These are phyloP conservation scores for Coenobita brevimanus DNA, from an alignment of 1,140 invertebrate genomes.

Conservation along the genomic window DNA sequence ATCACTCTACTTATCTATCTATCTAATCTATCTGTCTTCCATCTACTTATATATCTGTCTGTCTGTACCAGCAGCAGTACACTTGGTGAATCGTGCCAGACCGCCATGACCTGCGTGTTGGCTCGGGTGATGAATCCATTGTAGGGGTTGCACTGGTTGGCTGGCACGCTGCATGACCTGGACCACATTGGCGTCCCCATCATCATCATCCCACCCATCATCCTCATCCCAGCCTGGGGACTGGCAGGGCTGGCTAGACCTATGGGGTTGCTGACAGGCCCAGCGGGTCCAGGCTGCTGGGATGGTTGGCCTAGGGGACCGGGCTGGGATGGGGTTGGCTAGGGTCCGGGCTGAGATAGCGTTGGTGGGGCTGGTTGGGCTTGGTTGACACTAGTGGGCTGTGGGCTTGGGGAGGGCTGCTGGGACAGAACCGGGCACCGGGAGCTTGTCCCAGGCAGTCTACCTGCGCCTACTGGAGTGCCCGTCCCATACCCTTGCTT, in stretches of 20 bases:
- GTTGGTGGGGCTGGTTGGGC: not conserved
- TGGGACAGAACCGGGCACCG: no score
- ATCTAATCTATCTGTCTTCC: no score
- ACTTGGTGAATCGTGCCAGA: conserved; percentile 43
- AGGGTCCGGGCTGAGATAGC: not conserved
- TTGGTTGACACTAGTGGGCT: conserved; percentile 37
- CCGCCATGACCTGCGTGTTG: conserved; percentile 38
- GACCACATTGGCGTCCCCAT: conserved; percentile 28
- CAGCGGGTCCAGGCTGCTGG: not conserved
- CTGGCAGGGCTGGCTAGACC: conserved; percentile 19
- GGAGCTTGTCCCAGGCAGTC: no score
- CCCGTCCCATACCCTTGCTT: no score
- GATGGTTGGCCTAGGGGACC: not conserved
- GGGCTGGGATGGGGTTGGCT: not conserved
- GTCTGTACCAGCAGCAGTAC: conserved; percentile 49
- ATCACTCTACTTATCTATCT: no score
- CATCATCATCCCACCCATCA: conserved; percentile 25
- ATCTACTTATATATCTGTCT: no score
- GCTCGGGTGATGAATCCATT: conserved; percentile 44
- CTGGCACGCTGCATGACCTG: conserved; percentile 34
- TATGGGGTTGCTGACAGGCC: conserved; percentile 37
- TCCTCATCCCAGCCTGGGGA: conserved; percentile 16
- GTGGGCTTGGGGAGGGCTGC: not conserved
- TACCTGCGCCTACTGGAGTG: no score
- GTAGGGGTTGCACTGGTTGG: conserved; percentile 46